Conservation (phyloP, 2,797 vertebrate species). For the Periparus ater region DNA sequence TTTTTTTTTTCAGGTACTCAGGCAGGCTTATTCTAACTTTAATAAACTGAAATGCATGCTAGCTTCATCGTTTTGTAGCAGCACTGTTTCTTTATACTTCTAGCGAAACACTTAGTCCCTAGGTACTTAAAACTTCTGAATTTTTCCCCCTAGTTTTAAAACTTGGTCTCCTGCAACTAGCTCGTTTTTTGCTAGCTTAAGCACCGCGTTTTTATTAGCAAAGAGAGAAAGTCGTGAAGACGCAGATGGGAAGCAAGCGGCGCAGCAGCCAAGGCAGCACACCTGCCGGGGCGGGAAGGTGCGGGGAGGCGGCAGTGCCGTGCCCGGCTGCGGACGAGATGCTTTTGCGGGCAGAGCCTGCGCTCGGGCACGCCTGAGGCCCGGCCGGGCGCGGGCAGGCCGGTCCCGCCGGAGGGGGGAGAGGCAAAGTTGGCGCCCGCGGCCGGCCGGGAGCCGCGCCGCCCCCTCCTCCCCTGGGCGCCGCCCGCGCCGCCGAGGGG, state of each 20-base stretch:
- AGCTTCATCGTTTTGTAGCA: neutral
- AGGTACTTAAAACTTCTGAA: neutral
- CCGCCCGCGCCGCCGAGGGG: slow-evolving; percentile 17
- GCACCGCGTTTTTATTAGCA: neutral
- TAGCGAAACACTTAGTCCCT: neutral
- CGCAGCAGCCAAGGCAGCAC: neutral
- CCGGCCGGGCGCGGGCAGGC: neutral
- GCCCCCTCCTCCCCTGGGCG: slow-evolving; percentile 3
- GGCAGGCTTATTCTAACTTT: neutral
- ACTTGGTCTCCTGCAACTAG: neutral
- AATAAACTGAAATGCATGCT: neutral
- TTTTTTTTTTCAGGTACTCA: neutral
- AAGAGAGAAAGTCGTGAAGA: neutral
- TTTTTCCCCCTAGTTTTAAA: neutral
- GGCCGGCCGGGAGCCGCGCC: neutral
- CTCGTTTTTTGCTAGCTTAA: neutral
- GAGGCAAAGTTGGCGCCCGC: neutral
- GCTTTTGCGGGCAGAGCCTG: neutral
- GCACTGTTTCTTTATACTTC: neutral
- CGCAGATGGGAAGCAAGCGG: neutral
- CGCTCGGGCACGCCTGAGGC: neutral
- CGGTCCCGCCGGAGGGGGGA: neutral
- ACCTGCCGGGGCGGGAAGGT: neutral
- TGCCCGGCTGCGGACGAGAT: neutral
- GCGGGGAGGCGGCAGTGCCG: neutral